Base-by-base conservation (phyloP, 2,888 invertebrate genomes). In the Cryptus viduatorius region DNA sequence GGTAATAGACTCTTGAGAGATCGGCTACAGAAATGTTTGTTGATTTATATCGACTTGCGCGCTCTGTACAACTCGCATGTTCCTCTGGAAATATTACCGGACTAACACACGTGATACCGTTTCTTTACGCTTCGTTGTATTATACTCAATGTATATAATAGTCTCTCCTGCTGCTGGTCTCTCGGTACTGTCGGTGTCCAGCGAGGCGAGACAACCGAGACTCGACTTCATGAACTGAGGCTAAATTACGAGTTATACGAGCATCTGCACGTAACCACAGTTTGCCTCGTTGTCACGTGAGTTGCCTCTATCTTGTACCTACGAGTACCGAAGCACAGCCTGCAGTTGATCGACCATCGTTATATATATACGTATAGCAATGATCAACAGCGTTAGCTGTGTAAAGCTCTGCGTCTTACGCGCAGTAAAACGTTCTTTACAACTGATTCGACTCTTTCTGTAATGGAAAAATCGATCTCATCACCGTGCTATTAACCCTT, bases 181-280 rank as follows among this genome's bases (percentile, higher is more conserved):
- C 19, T 65, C 73, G 37, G 59, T 44, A 44, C 14, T 10, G 59
- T 24, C 65, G 19, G 12, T 24, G 65, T 72, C 56, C 44, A 12
- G 24, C 53, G 37, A 16, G 12, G 24, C 72, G 44, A 61, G 31
- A 12, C 61, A 7, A 29, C 12, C 31, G 29, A 4, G 44, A 61
- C 44, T n/a, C 56, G 59, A 59, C 72, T 68, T 82, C 61, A 61
- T 73, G 78, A 73, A 69, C 61, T 73, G 61, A 61, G 50, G 73
- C 61, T 68, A 61, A 78, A 82, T 79, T 73, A 82, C 73, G 61
- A 68, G 72, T 69, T 78, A 64, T 50, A 61, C 67, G 82, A 82
- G 72, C 72, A 82, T 82, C 73, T 68, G 78, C 50, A 44, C 72
- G 67, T 73, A 73, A 82, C 50, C 68, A 68, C 78, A 68, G 61